phyloP scores from a whole-genome alignment of 2,888 invertebrate species.

The Hirtodrosophila histrioides region DNA sequence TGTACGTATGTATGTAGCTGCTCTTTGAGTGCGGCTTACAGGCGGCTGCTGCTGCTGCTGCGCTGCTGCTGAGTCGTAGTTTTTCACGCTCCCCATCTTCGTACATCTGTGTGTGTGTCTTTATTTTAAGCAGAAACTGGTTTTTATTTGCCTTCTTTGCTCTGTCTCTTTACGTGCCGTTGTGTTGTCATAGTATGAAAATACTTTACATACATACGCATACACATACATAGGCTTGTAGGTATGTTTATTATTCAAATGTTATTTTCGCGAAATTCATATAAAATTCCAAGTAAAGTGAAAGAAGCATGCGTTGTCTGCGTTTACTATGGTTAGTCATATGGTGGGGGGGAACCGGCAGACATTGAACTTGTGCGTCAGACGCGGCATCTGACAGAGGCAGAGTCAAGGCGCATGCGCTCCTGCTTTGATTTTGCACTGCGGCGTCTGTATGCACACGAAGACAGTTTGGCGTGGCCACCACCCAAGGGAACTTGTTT shows the following conservation, averaged over 20 bases:
- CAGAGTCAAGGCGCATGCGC: slow-evolving; percentile 57
- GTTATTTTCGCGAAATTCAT: slow-evolving; percentile 67
- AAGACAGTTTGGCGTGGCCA: slow-evolving; percentile 45
- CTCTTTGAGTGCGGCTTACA: slow-evolving; percentile 20
- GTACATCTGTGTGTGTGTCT: slow-evolving; percentile 48
- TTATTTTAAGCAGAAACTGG: slow-evolving; percentile 78
- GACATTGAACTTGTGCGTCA: slow-evolving; percentile 64
- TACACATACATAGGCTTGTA: slow-evolving; percentile 13
- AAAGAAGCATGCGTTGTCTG: slow-evolving; percentile 54
- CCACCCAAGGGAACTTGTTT: slow-evolving; percentile 73
- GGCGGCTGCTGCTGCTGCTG: slow-evolving; percentile 39
- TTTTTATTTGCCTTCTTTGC: slow-evolving; percentile 60
- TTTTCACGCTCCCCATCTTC: slow-evolving; percentile 74
- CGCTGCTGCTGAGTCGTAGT: slow-evolving; percentile 64
- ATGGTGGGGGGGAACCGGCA: slow-evolving; percentile 1
- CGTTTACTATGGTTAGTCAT: slow-evolving; percentile 55
- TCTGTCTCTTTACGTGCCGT: slow-evolving; percentile 32
- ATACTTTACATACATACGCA: slow-evolving; percentile 35
- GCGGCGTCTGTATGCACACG: slow-evolving; percentile 30
- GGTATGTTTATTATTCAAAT: slow-evolving; percentile 57
- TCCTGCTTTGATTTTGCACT: slow-evolving; percentile 45
- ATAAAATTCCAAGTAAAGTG: slow-evolving; percentile 58
- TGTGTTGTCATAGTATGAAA: slow-evolving; percentile 71
- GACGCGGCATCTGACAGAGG: slow-evolving; percentile 7
- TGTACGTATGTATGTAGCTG: slow-evolving; percentile 10